Evolutionary conservation across 2,113 vertebrate genomes (phyloP), one percentile per base, ranked within the genome.

Genomic region (Eretmochelys imbricata): DNA sequence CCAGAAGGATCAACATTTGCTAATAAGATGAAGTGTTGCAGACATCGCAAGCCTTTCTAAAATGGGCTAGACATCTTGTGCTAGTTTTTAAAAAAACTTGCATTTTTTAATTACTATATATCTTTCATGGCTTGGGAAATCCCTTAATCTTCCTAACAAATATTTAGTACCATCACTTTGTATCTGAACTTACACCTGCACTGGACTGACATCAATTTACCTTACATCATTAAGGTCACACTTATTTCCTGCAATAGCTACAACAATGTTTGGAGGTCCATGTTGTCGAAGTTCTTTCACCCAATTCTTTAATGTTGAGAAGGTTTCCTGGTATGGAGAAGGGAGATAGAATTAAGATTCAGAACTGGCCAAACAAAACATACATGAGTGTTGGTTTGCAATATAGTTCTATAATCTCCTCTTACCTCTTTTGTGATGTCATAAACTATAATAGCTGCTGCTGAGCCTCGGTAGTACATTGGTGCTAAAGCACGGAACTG

Each of bases 351-450:
- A 57, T 93, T 86, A 90, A 89, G 85, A 89, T 65, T 89, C 24
- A 93, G 12, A 80, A 90, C 35, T 82, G 57, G 27, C 22, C n/a
- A 49, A 57, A 13, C 51, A 51, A 48, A 84, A 75, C 2, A 57
- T 50, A 78, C 53, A 49, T 48, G 82, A 57, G 91, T 93, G 5
- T 14, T 10, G 8, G 2, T 6, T 35, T 48, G 62, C 8, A 85
- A 88, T 42, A 42, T 42, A 42, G 42, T 42, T 42, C 42, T 42
- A 51, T 48, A 3, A 1, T 55, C 14, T 25, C 16, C 80, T 22
- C 97, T 97, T 98, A 99, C 99, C 98, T 99, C 99, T 98, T 99
- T 99, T 50, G 99, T 99, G 98, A 99, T 99, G 96, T 99, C 99
- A 94, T 99, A 99, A 42, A 99, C 99, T 91, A 99, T 99, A 80